Evolutionary conservation across 2,888 invertebrate genomes (phyloP).

Genomic region (Plutella xylostella): DNA sequence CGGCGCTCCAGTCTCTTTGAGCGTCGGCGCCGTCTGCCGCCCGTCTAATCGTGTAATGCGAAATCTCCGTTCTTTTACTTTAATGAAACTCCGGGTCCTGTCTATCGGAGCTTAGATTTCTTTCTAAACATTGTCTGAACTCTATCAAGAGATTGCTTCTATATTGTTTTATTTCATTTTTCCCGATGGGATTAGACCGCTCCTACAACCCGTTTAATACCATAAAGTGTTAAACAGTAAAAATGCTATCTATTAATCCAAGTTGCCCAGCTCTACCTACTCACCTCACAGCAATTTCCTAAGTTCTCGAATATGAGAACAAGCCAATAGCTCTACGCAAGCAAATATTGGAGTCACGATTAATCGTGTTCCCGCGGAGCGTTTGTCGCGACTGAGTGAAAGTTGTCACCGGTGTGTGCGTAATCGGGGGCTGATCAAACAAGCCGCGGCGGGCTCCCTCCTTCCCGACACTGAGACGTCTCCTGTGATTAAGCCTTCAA

Average conservation of each 20-base stretch:
- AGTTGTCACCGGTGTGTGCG: constrained; percentile 32
- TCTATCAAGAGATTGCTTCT: background rate
- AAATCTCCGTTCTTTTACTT: constrained; percentile 32
- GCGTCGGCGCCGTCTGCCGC: constrained; percentile 18
- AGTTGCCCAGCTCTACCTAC: no score
- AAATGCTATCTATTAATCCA: no score
- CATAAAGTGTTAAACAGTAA: background rate
- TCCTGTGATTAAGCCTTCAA: constrained; percentile 64
- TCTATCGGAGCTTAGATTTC: constrained; percentile 6
- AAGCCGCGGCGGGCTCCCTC: constrained; percentile 29
- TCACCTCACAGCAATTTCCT: background rate
- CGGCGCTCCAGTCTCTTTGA: constrained; percentile 24
- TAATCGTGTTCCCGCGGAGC: constrained; percentile 2
- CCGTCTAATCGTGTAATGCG: constrained; percentile 36
- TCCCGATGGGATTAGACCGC: background rate
- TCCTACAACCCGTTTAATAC: background rate
- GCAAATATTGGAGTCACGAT: constrained; percentile 5
- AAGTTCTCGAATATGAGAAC: constrained; percentile 1
- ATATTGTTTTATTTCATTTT: background rate
- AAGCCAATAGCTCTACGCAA: background rate
- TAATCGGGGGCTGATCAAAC: constrained; percentile 55
- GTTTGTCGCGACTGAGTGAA: constrained; percentile 24
- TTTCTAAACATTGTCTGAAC: background rate
- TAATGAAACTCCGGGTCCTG: constrained; percentile 15
- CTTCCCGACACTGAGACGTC: constrained; percentile 40